Conservation (phyloP, 2,113 vertebrate species). For the Irena cyanogastra region DNA sequence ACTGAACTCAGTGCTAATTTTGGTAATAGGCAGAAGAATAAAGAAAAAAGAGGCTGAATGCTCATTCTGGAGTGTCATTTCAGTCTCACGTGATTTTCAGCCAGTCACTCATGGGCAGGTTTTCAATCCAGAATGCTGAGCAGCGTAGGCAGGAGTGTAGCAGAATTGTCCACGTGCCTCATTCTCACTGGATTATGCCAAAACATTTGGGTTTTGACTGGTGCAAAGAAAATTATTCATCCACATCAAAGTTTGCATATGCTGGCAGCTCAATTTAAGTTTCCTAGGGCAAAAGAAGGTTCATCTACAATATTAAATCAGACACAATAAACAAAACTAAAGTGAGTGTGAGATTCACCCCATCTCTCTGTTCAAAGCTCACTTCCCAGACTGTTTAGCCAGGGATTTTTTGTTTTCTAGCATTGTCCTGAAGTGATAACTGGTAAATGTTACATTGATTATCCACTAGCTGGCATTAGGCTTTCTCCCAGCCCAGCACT, state of each 20-base stretch:
- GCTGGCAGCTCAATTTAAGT: not conserved
- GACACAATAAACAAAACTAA: not conserved
- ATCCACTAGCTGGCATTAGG: not conserved
- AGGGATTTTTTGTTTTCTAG: not conserved
- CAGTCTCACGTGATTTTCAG: not conserved
- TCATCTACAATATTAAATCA: not conserved
- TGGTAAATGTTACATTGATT: not conserved
- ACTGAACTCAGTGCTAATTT: not conserved
- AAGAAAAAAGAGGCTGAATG: not conserved
- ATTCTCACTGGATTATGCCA: not conserved
- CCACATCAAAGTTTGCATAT: not conserved
- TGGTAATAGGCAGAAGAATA: not conserved
- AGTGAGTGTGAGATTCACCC: not conserved
- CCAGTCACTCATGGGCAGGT: not conserved
- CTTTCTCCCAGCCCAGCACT: not conserved
- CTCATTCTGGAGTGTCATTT: not conserved
- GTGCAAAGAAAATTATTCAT: not conserved
- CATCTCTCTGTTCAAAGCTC: not conserved
- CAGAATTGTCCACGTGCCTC: not conserved
- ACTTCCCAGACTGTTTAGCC: not conserved
- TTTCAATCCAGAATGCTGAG: not conserved
- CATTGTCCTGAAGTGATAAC: not conserved
- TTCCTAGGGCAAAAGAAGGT: not conserved
- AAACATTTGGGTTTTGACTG: not conserved
- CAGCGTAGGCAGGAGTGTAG: not conserved